phyloP scores from a whole-genome alignment of 2,113 vertebrate genomes.

The Tinamus guttatus region DNA sequence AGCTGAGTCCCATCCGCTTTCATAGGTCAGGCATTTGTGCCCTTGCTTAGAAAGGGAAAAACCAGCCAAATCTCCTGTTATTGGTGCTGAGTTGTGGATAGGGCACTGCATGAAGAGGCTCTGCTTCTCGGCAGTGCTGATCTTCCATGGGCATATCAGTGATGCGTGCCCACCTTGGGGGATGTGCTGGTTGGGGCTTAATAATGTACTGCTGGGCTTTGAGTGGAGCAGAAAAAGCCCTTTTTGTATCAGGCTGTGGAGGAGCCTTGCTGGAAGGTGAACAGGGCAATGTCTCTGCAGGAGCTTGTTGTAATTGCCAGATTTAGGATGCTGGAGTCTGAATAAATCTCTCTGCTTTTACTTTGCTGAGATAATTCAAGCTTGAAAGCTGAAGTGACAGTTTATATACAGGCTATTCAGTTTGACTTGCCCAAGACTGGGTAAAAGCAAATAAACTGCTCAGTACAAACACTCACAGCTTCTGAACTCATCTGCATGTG shows the following conservation, averaged over 20 bases:
- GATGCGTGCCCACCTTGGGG: background rate
- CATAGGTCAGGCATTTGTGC: too few relatives aligned
- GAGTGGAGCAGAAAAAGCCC: background rate
- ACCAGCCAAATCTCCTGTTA: background rate
- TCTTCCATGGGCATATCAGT: background rate
- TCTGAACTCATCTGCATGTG: background rate
- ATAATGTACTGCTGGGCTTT: background rate
- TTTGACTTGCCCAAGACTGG: background rate
- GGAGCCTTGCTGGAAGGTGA: slow-evolving; percentile 12
- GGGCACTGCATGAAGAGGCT: background rate
- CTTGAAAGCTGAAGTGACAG: slow-evolving; percentile 65
- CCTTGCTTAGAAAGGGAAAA: background rate
- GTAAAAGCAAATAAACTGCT: slow-evolving; percentile 29
- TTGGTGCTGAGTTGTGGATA: background rate
- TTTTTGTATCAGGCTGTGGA: background rate
- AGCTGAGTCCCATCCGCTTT: background rate
- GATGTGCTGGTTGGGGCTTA: background rate
- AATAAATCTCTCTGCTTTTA: slow-evolving; percentile 33
- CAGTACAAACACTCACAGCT: background rate
- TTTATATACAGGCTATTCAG: slow-evolving; percentile 22
- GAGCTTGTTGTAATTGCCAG: slow-evolving; percentile 52
- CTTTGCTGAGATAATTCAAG: slow-evolving; percentile 44
- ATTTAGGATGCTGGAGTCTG: slow-evolving; percentile 33
- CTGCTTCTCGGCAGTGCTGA: background rate
- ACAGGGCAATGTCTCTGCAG: slow-evolving; percentile 20